Base-by-base conservation (phyloP, 2,113 vertebrate species). In the Nicator chloris region DNA sequence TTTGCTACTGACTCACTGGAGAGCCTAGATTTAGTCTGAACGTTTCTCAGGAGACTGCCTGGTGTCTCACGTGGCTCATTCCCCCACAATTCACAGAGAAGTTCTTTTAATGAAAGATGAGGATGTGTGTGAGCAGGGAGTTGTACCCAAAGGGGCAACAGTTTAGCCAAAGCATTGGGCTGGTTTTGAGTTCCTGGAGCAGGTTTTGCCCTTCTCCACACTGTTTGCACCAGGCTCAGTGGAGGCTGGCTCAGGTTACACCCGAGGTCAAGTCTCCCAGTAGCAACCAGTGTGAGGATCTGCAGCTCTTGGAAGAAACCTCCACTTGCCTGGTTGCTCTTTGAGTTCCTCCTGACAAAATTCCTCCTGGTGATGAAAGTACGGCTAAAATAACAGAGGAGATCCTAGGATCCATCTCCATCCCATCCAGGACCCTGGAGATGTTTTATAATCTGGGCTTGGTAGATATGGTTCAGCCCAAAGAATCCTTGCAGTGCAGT, bases 1-100 rank as follows among this genome's bases (percentile, higher is more conserved):
- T 94, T 96, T 85, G 72, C 72, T 93, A 86, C 87, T 92, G 93
- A 96, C 79, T 96, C 89, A 82, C 79, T 77, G 66, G 82, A 94
- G 92, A 91, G 61, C 69, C 86, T 39, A 47, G 86, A 96, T 86
- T 92, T 84, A 93, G 82, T 90, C 82, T 91, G 65, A 96, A 92
- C 0, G 1, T 93, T 93, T 94, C 92, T 95, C 94, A 64, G 88
- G 95, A 91, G 94, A 91, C 40, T 3, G 19, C 66, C 44, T 75
- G 42, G 19, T 90, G 79, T 90, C 78, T 84, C 92, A 91, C 1
- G 26, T 73, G 76, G 51, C 76, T 92, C 4, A 0, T 91, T 96
- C 90, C 77, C 77, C 33, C 1, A 4, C 85, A 80, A 63, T 68
- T 94, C 19, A 5, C 78, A 18, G 53, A 19, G 10, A 86, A 78